Conservation (phyloP, 2,113 vertebrate species). For the Rutilus rutilus region DNA sequence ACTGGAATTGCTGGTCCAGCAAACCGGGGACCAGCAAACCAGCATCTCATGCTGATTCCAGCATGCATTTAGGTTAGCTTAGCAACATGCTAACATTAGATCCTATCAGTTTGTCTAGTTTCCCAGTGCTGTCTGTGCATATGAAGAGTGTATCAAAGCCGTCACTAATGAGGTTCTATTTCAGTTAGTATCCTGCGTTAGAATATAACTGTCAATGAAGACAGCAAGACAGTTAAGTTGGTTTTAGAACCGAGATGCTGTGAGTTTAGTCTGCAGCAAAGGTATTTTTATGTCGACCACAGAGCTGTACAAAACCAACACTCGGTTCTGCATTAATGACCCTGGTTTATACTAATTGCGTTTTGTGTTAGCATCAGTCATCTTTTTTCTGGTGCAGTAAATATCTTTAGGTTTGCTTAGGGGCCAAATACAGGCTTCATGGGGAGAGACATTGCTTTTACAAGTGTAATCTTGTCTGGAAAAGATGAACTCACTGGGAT, state of each 20-base stretch:
- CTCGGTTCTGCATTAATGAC: conserved; percentile 29
- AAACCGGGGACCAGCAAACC: too few species aligned
- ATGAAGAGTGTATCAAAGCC: neutral
- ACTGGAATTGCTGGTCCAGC: too few species aligned
- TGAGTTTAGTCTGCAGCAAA: neutral
- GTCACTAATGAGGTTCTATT: neutral
- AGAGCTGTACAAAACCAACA: conserved; percentile 23
- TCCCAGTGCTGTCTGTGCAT: neutral
- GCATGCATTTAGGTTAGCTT: neutral
- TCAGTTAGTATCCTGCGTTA: neutral
- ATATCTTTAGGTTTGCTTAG: conserved; percentile 12
- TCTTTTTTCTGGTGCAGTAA: conserved; percentile 2
- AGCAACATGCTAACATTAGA: neutral
- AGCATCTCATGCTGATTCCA: too few species aligned
- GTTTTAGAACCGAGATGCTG: neutral
- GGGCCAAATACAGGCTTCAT: neutral
- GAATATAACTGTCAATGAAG: neutral
- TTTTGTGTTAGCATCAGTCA: conserved; percentile 16
- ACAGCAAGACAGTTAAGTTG: neutral
- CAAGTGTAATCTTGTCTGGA: conserved; percentile 51
- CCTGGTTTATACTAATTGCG: conserved; percentile 2
- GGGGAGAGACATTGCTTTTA: conserved; percentile 49
- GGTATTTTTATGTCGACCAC: neutral
- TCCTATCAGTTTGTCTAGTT: neutral
- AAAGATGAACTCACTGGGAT: conserved; percentile 56